A percentile compares a stretch with the other conserved stretches of the same genome.
phyloP scores from a whole-genome alignment of 1,140 invertebrate species.

The Trinorchestia longiramus region DNA sequence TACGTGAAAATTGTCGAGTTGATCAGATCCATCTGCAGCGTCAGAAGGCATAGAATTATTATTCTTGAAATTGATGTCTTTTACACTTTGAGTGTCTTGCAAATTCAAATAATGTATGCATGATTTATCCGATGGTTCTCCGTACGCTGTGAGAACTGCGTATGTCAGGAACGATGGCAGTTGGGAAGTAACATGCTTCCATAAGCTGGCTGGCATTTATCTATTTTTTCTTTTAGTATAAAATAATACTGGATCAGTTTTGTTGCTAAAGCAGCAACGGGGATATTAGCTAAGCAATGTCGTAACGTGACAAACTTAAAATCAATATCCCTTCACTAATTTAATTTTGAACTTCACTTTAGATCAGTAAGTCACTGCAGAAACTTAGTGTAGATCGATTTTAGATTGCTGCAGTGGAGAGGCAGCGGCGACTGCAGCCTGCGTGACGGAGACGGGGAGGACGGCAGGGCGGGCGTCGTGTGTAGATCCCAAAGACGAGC shows the following conservation, averaged over 20 bases:
- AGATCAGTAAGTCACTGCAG: background rate
- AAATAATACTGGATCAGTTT: background rate
- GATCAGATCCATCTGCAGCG: background rate
- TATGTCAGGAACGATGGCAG: background rate
- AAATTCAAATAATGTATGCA: background rate
- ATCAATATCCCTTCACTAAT: background rate
- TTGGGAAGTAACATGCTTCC: background rate
- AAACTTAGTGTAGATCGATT: background rate
- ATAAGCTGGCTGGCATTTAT: background rate
- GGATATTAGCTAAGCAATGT: background rate
- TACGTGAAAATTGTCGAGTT: background rate
- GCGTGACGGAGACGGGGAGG: background rate
- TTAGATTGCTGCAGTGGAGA: background rate
- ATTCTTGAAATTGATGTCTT: background rate
- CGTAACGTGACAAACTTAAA: background rate
- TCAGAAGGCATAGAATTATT: background rate
- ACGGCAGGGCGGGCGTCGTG: conserved; percentile 34
- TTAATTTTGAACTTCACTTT: background rate
- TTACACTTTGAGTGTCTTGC: background rate
- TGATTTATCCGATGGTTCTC: background rate
- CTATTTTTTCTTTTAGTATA: background rate
- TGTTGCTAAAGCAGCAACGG: background rate
- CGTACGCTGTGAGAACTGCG: background rate
- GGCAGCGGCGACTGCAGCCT: background rate
- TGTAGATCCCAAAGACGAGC: background rate